Evolutionary conservation across 2,113 vertebrate genomes (phyloP).

Genomic region (Nothoprocta perdicaria): DNA sequence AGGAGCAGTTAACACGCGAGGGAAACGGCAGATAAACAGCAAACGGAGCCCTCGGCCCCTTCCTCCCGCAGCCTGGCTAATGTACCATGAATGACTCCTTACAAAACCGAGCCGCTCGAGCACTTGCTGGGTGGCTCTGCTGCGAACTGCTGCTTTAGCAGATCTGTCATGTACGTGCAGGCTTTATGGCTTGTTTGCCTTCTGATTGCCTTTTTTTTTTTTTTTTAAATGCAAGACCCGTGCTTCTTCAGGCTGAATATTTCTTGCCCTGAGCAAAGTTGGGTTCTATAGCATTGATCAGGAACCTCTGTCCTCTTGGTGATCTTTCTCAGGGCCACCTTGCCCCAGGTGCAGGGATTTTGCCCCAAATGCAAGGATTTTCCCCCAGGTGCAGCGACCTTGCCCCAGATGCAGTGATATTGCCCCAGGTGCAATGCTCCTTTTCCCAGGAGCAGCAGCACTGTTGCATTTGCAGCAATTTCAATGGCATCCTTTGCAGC

Average conservation of each 20-base stretch:
- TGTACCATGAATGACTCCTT: slow-evolving; percentile 22
- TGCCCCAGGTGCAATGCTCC: background rate
- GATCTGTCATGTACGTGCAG: background rate
- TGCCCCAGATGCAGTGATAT: background rate
- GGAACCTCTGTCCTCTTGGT: fast-evolving
- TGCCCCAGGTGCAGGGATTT: background rate
- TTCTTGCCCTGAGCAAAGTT: background rate
- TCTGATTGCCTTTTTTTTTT: background rate
- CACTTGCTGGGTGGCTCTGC: background rate
- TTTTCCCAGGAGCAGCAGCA: background rate
- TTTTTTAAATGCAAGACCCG: background rate
- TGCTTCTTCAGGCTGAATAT: background rate
- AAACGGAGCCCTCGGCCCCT: background rate
- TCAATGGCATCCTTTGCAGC: no score
- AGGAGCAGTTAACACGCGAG: background rate
- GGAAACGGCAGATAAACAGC: slow-evolving; percentile 21
- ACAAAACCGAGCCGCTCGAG: background rate
- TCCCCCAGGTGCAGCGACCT: background rate
- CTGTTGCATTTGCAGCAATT: no score
- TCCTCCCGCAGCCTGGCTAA: background rate
- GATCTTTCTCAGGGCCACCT: no score
- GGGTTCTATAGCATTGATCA: fast-evolving
- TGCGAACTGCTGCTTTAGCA: background rate
- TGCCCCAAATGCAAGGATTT: background rate
- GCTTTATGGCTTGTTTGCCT: background rate